Conservation (phyloP, 2,113 vertebrate species). For the Bubo blakistoni region DNA sequence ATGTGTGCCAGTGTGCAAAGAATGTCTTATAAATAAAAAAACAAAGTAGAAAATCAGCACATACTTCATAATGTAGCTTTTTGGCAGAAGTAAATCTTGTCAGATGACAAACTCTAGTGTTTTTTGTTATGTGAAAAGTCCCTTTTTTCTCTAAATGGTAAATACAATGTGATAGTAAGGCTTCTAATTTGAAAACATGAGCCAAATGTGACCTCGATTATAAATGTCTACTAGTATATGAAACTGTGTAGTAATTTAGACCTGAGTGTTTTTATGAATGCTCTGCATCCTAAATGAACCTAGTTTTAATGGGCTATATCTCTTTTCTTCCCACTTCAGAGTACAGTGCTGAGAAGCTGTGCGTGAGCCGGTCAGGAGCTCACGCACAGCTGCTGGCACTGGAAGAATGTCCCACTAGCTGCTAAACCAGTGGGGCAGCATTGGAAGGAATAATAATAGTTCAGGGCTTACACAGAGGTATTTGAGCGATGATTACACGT, state of each 20-base stretch:
- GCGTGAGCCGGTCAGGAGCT: neutral
- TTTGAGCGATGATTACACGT: neutral
- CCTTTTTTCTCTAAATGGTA: neutral
- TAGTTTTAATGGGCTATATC: accelerated
- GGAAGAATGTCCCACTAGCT: slow-evolving; percentile 25
- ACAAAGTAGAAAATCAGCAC: neutral
- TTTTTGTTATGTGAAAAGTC: neutral
- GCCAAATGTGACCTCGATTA: neutral
- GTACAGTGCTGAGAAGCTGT: neutral
- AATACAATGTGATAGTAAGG: neutral
- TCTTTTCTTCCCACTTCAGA: neutral
- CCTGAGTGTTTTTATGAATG: neutral
- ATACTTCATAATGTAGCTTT: neutral
- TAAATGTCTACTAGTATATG: neutral
- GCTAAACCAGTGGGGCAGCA: slow-evolving; percentile 56
- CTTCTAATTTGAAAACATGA: neutral
- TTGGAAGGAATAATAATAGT: neutral
- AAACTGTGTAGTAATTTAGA: neutral
- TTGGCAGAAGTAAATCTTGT: neutral
- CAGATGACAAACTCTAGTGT: neutral
- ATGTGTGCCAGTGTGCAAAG: neutral
- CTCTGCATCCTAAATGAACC: neutral
- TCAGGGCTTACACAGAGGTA: neutral
- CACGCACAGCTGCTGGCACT: neutral
- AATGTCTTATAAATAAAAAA: neutral